Conservation (phyloP, 2,113 vertebrate species). For the Chroicocephalus ridibundus region DNA sequence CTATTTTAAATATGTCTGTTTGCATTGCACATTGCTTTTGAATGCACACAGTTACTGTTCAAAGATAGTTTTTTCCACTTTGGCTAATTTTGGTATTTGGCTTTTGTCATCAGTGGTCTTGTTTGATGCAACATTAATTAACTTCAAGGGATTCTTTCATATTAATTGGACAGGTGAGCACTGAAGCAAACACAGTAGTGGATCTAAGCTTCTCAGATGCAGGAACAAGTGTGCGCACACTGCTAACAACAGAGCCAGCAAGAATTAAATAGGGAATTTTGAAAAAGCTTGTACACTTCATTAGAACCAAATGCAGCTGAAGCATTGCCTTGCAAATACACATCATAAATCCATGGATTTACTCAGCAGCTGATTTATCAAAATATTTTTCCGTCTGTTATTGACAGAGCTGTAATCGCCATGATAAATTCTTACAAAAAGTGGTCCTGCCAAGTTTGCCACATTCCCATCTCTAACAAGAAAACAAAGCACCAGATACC, state of each 20-base stretch:
- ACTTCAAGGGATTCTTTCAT: neutral
- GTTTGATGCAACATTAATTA: slow-evolving; percentile 5
- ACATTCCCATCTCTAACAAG: neutral
- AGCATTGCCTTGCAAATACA: neutral
- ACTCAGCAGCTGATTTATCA: neutral
- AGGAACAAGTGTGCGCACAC: neutral
- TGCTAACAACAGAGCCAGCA: neutral
- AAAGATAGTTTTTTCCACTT: neutral
- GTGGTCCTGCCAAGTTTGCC: neutral
- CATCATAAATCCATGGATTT: neutral
- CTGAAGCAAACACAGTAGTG: neutral
- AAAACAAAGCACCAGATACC: neutral
- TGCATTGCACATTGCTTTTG: neutral
- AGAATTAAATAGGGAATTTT: neutral
- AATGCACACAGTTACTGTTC: neutral
- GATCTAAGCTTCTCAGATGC: neutral
- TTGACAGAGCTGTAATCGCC: neutral
- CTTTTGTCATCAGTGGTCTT: neutral
- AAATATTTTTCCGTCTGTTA: neutral
- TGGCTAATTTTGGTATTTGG: neutral
- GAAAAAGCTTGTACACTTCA: neutral
- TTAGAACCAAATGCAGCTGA: neutral
- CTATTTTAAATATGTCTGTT: neutral
- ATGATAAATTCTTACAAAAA: neutral
- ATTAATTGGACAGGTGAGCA: neutral